phyloP scores from a whole-genome alignment of 2,888 invertebrate genomes.

The Rugalucina vietnamica region DNA sequence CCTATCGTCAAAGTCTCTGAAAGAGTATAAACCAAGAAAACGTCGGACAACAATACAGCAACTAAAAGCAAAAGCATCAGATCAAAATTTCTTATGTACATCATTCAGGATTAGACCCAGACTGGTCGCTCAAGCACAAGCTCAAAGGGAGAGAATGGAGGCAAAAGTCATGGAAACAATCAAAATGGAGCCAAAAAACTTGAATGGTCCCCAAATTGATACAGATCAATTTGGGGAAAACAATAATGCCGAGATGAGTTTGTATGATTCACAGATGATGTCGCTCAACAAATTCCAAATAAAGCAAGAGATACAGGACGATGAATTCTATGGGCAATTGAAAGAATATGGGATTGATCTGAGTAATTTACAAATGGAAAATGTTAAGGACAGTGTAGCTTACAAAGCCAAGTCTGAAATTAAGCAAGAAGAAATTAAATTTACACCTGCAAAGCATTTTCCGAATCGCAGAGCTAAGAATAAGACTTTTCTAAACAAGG shows the following conservation, averaged over 20 bases:
- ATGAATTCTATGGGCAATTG: slow-evolving; percentile 29
- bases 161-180: slow-evolving; percentile 36
- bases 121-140: slow-evolving; percentile 60
- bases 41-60: slow-evolving; percentile 72
- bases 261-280: slow-evolving; percentile 21
- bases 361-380: neutral
- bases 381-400: too few species aligned
- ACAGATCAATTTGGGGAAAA: slow-evolving; percentile 53
- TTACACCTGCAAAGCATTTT: slow-evolving; percentile 6
- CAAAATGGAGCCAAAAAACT: slow-evolving; percentile 55
- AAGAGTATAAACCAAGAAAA: slow-evolving; percentile 72
- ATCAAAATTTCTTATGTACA: slow-evolving; percentile 75
- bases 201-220: slow-evolving; percentile 65
- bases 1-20: slow-evolving; percentile 72
- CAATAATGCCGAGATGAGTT: slow-evolving; percentile 21
- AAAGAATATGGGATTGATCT: slow-evolving; percentile 21
- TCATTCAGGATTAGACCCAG: slow-evolving; percentile 71
- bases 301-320: slow-evolving; percentile 45
- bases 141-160: slow-evolving; percentile 53
- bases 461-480: slow-evolving; percentile 9
- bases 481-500: slow-evolving; percentile 13
- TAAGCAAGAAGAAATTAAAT: neutral
- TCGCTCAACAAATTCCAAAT: slow-evolving; percentile 27
- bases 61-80: slow-evolving; percentile 69
- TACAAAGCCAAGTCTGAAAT: neutral